Conservation (phyloP, 1,140 invertebrate genomes). For the Riptortus pedestris region DNA sequence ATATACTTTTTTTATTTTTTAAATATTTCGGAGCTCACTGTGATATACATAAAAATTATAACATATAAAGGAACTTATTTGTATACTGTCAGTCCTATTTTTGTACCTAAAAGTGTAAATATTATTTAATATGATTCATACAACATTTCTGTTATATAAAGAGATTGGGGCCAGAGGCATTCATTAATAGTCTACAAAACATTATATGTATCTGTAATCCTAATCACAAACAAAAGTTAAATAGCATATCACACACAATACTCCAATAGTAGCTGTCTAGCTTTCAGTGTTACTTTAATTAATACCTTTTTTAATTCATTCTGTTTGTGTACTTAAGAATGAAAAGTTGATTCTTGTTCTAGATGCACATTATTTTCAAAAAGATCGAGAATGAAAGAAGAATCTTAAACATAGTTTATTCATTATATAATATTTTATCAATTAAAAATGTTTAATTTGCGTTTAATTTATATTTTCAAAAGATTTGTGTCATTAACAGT, state of each 20-base stretch:
- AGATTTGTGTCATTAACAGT: neutral
- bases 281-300: too few species aligned
- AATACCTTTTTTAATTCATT: too few species aligned
- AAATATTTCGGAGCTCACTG: slow-evolving; percentile 14
- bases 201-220: neutral
- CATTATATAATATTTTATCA: too few species aligned
- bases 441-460: too few species aligned
- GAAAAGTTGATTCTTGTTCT: too few species aligned
- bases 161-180: slow-evolving; percentile 13
- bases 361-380: too few species aligned
- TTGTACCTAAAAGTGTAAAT: slow-evolving; percentile 21
- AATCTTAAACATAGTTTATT: too few species aligned
- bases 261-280: neutral
- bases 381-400: too few species aligned
- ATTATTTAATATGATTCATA: slow-evolving; percentile 12
- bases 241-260: slow-evolving; percentile 15
- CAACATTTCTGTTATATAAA: slow-evolving; percentile 11
- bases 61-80: slow-evolving; percentile 22
- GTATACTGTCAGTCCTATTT: slow-evolving; percentile 25
- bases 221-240: slow-evolving; percentile 1
- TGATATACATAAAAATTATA: slow-evolving; percentile 17
- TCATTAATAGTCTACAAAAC: neutral
- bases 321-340: too few species aligned
- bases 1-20: too few species aligned
- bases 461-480: neutral